phyloP scores from a whole-genome alignment of 2,797 vertebrate species.

The Erethizon dorsatum region DNA sequence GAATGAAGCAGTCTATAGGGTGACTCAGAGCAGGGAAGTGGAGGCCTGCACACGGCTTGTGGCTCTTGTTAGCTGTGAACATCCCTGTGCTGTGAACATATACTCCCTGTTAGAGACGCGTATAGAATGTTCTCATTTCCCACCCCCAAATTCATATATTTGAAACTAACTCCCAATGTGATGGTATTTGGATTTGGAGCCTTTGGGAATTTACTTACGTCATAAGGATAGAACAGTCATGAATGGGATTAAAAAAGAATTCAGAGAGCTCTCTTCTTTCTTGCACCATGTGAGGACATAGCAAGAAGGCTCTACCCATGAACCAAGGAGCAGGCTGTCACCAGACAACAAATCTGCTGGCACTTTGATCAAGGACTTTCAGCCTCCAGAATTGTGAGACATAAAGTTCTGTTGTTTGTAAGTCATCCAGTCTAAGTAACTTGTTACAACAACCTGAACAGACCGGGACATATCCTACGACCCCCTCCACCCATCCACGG shows the following conservation, averaged over 20 bases:
- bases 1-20: constrained; percentile 24
- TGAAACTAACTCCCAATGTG: not conserved
- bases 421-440: not conserved
- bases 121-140: not conserved
- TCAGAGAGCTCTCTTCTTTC: not conserved
- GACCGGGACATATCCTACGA: not conserved
- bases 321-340: not conserved
- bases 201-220: not conserved
- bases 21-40: not conserved
- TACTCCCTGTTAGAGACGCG: not conserved
- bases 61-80: not conserved
- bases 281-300: not conserved
- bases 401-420: not conserved
- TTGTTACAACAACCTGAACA: not conserved
- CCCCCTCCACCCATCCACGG: fast-evolving
- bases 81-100: not conserved
- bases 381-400: not conserved
- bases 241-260: not conserved
- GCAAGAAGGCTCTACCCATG: not conserved
- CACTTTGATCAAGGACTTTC: not conserved
- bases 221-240: not conserved
- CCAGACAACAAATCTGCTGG: not conserved
- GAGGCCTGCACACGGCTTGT: not conserved
- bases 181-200: not conserved
- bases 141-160: not conserved